Percentiles rank a stretch among this genome's conserved stretches.
Evolutionary conservation across 2,113 vertebrate species (phyloP).

Genomic region (Rallus limicola): DNA sequence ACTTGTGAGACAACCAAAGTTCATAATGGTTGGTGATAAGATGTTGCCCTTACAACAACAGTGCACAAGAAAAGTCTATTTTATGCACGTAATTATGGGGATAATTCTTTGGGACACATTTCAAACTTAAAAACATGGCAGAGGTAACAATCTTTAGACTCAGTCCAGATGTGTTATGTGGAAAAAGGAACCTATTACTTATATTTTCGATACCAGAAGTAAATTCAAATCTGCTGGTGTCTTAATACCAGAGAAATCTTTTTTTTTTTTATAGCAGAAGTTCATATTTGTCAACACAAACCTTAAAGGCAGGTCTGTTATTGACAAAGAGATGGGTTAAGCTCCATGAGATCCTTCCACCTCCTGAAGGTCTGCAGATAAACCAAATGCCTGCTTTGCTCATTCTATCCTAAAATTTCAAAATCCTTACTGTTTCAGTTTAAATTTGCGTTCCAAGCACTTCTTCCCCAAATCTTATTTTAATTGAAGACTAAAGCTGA

Average conservation of each 20-base stretch:
- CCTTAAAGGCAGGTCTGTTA: background rate
- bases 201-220: background rate
- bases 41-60: background rate
- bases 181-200: background rate
- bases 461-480: background rate
- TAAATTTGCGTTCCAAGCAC: background rate
- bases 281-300: background rate
- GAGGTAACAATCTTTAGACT: background rate
- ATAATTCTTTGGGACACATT: background rate
- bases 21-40: background rate
- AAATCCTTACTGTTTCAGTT: background rate
- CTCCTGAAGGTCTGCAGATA: background rate
- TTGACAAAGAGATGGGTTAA: background rate
- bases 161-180: background rate
- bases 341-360: background rate
- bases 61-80: background rate
- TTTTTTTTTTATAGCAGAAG: background rate
- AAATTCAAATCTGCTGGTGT: background rate
- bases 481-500: background rate
- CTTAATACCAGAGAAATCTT: background rate
- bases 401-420: background rate
- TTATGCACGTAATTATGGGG: background rate
- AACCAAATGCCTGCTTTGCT: background rate
- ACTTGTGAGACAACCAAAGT: background rate
- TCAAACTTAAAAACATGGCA: background rate